phyloP scores from a whole-genome alignment of 2,888 invertebrate species.

The Phytoseiulus persimilis region DNA sequence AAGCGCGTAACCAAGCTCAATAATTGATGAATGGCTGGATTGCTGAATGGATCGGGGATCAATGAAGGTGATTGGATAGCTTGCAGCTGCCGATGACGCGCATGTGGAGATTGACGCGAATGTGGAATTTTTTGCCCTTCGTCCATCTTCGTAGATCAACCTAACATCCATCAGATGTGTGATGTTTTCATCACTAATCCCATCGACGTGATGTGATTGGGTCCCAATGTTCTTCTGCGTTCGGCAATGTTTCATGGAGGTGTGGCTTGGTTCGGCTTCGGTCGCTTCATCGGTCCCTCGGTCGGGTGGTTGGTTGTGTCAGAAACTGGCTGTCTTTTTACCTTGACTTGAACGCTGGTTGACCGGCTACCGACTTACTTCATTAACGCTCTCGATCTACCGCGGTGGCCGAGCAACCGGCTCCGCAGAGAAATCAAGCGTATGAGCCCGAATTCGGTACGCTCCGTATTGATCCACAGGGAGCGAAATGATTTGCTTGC shows the following conservation, averaged over 20 bases:
- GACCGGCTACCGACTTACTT: slow-evolving; percentile 5
- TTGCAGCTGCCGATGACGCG: neutral
- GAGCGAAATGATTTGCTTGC: neutral
- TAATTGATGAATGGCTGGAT: neutral
- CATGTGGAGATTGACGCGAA: neutral
- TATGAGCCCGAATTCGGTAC: neutral
- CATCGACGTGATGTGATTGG: slow-evolving; percentile 12
- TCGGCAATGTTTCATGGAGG: neutral
- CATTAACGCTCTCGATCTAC: neutral
- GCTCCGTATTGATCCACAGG: neutral
- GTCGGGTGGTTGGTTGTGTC: neutral
- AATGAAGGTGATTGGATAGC: neutral
- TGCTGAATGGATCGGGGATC: neutral
- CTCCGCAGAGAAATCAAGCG: neutral
- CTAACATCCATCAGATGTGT: slow-evolving; percentile 24
- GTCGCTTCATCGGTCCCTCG: neutral
- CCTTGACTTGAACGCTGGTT: neutral
- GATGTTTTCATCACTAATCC: slow-evolving; percentile 39
- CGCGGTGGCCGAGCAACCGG: neutral
- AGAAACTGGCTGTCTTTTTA: neutral
- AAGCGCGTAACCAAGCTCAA: neutral
- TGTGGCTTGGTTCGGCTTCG: slow-evolving; percentile 5
- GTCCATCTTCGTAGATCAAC: slow-evolving; percentile 16
- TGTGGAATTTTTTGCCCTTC: neutral
- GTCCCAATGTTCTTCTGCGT: neutral